Percentiles rank a stretch among this genome's conserved stretches.
Evolutionary conservation across 2,888 invertebrate genomes (phyloP).

Genomic region (Acleris emargana): DNA sequence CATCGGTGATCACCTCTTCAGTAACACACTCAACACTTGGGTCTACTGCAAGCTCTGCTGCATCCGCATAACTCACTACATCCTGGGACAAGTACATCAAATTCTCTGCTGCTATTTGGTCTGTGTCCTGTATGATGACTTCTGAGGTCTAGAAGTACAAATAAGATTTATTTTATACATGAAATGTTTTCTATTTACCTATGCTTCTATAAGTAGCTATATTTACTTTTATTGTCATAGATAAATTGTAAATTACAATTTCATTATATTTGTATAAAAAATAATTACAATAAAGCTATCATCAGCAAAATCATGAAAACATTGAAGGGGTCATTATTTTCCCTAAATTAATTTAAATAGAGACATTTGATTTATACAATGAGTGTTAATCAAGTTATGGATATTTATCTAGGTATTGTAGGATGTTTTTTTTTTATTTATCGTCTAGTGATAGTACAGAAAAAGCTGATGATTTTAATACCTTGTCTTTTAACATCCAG

Average conservation of each 20-base stretch:
- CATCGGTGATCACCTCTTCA: constrained; percentile 92
- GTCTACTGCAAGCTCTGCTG: constrained; percentile 67
- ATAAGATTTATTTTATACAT: constrained; percentile 15
- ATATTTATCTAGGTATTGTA: background rate
- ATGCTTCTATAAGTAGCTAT: no score
- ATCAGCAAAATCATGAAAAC: background rate
- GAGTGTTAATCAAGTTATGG: background rate
- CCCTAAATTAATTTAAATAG: no score
- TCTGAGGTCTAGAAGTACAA: constrained; percentile 55
- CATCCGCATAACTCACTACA: constrained; percentile 71
- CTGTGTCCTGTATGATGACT: constrained; percentile 73
- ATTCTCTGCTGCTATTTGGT: constrained; percentile 86
- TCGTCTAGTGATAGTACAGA: no score
- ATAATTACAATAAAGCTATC: no score
- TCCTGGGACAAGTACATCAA: constrained; percentile 85
- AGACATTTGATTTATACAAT: background rate
- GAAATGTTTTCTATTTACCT: background rate
- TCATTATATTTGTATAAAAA: no score
- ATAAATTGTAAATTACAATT: no score
- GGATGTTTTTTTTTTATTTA: no score
- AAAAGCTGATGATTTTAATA: no score
- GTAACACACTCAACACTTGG: constrained; percentile 86
- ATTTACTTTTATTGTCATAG: no score
- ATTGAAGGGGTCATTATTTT: background rate
- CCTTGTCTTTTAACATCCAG: no score